A percentile compares a stretch with the other conserved stretches of the same genome.
phyloP scores from a whole-genome alignment of 2,888 invertebrate genomes.

The Spodoptera exigua region DNA sequence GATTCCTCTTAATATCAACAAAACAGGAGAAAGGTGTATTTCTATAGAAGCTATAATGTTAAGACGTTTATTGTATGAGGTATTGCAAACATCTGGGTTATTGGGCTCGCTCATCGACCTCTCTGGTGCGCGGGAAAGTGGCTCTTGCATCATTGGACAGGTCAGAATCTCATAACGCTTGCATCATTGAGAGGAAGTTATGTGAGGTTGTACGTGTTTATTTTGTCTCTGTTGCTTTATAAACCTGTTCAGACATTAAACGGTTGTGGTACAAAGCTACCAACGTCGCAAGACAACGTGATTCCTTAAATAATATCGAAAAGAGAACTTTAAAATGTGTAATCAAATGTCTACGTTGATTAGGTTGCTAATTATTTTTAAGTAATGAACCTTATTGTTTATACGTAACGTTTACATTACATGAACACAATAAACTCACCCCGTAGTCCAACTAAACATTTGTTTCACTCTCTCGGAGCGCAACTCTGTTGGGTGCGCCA shows the following conservation, averaged over 20 bases:
- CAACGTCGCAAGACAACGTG: constrained; percentile 10
- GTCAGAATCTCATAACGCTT: constrained; percentile 81
- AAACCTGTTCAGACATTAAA: constrained; percentile 49
- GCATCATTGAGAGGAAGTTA: constrained; percentile 77
- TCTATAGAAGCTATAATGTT: constrained; percentile 47
- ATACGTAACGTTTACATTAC: too few species aligned
- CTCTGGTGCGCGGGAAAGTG: constrained; percentile 80
- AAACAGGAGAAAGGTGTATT: constrained; percentile 55
- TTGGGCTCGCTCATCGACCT: constrained; percentile 76
- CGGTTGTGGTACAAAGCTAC: constrained; percentile 31
- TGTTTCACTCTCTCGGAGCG: constrained; percentile 87
- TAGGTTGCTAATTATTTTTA: neutral
- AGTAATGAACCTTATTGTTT: too few species aligned
- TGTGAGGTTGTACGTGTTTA: constrained; percentile 61
- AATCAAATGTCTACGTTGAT: neutral
- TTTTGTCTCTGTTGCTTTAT: constrained; percentile 57
- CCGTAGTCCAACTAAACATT: constrained; percentile 91
- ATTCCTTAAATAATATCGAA: constrained; percentile 5
- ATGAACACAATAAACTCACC: constrained; percentile 65
- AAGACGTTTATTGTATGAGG: constrained; percentile 64
- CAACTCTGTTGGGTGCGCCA: constrained; percentile 78
- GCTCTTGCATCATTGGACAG: constrained; percentile 82
- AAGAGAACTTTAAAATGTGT: constrained; percentile 4
- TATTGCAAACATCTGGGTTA: constrained; percentile 78
- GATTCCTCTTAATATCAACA: constrained; percentile 16